Conservation (phyloP, 2,797 vertebrate species). For the Macropodus opercularis region DNA sequence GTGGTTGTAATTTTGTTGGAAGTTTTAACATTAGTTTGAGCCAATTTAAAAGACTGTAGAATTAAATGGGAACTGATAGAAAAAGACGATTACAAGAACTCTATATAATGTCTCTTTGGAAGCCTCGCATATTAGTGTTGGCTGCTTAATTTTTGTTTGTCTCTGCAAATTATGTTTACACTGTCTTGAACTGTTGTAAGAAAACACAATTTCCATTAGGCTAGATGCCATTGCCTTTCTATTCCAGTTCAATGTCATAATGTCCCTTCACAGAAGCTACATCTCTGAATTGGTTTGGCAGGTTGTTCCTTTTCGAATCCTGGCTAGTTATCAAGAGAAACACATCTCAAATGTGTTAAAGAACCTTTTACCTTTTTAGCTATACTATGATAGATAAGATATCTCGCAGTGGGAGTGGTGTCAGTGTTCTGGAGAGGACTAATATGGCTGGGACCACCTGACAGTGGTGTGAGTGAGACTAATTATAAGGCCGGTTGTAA, state of each 20-base stretch:
- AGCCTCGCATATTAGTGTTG: neutral
- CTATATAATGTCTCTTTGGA: neutral
- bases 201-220: neutral
- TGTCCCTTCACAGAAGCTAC: neutral
- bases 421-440: slow-evolving; percentile 19
- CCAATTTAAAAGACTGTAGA: neutral
- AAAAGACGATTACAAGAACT: slow-evolving; percentile 12
- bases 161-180: slow-evolving; percentile 8
- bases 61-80: slow-evolving; percentile 7
- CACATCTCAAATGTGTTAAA: slow-evolving; percentile 41
- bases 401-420: slow-evolving; percentile 1
- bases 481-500: neutral
- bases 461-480: neutral
- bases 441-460: neutral
- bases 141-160: neutral
- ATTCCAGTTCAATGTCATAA: neutral
- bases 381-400: neutral
- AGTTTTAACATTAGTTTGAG: slow-evolving; percentile 10
- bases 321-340: slow-evolving; percentile 30
- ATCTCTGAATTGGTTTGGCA: neutral
- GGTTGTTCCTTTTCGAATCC: neutral
- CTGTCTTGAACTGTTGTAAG: neutral
- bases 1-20: neutral
- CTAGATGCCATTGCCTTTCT: neutral
- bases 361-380: slow-evolving; percentile 31